Base-by-base conservation (phyloP, 35 echinoderm and acorn worm species). In the Apostichopus parvimensis region DNA sequence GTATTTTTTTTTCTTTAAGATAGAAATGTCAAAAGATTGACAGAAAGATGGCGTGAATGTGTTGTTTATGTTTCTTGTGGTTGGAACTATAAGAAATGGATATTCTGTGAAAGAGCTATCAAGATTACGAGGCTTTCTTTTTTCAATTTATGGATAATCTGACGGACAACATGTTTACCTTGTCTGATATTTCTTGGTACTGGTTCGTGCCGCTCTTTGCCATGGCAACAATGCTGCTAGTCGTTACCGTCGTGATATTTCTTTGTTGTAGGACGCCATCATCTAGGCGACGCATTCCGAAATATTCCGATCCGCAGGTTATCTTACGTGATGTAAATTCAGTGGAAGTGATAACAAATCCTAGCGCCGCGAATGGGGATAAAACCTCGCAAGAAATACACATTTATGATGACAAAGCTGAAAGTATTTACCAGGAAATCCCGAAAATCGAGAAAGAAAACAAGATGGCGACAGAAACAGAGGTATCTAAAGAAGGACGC, bases 201-300 rank as follows among this genome's bases (percentile, higher is more conserved):
- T 87, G 85, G 85, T 87, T 87, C 54, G 54, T 87, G 26, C 85
- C 85, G 57, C 85, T 87, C 11, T 20, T 87, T 13, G 85, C 64
- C n/a, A 87, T 87, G 85, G 85, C 85, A 17, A 71, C 85, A 15
- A 54, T 87, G 11, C 58, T 87, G 57, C 57, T 87, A 15, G n/a
- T 87, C 18, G 85, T 87, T 8, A 87, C 85, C 1, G 22, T 87
- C n/a, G 17, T 87, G 6, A 71, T 87, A 87, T 87, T 87, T 57
- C 20, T 87, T 71, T 87, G 85, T 71, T 87, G 85, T 87, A 87
- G 85, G 85, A 57, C 85, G 85, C 85, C 85, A 54, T 26, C 85
- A 68, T 9, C n/a, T 12, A 17, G 85, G 17, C 15, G 18, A 7
- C 64, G 18, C 11, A 22, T 87, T 14, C 85, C 85, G 5, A 87